These are phyloP conservation scores for Drosophila tristis DNA, from an alignment of 1,140 invertebrate species.

Conservation along the genomic window DNA sequence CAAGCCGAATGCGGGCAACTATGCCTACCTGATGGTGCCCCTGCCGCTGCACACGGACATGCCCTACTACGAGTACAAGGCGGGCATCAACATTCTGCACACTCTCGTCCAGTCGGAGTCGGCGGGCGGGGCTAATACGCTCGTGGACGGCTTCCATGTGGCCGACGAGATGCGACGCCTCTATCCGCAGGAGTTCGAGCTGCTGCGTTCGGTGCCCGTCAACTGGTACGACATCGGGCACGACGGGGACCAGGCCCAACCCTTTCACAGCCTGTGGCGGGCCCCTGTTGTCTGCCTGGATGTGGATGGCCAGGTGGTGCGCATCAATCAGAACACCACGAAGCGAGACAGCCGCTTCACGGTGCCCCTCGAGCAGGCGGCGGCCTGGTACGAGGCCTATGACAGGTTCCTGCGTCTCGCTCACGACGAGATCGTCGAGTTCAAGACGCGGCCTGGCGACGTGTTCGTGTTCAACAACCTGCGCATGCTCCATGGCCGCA, in stretches of 20 bases:
- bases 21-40: slow-evolving; percentile 88
- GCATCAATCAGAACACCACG: slow-evolving; percentile 88
- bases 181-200: slow-evolving; percentile 85
- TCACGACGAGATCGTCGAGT: slow-evolving; percentile 85
- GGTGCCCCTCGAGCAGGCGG: slow-evolving; percentile 86
- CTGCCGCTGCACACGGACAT: slow-evolving; percentile 89
- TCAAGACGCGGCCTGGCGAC: slow-evolving; percentile 87
- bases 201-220: slow-evolving; percentile 86
- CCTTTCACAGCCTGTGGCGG: slow-evolving; percentile 87
- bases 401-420: slow-evolving; percentile 85
- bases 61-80: slow-evolving; percentile 90
- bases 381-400: slow-evolving; percentile 87
- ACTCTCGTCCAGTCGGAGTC: slow-evolving; percentile 87
- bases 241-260: slow-evolving; percentile 85
- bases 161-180: slow-evolving; percentile 85
- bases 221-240: slow-evolving; percentile 88
- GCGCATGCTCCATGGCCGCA: slow-evolving; percentile 88
- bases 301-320: slow-evolving; percentile 85
- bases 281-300: slow-evolving; percentile 87
- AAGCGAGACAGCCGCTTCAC: slow-evolving; percentile 88
- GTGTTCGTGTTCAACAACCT: slow-evolving; percentile 89
- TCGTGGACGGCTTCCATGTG: slow-evolving; percentile 87
- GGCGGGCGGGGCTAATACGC: slow-evolving; percentile 87
- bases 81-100: slow-evolving; percentile 88
- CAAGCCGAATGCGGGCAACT: slow-evolving; percentile 88